Base-by-base conservation (phyloP, 2,797 vertebrate genomes). In the Sebastes steindachneri region DNA sequence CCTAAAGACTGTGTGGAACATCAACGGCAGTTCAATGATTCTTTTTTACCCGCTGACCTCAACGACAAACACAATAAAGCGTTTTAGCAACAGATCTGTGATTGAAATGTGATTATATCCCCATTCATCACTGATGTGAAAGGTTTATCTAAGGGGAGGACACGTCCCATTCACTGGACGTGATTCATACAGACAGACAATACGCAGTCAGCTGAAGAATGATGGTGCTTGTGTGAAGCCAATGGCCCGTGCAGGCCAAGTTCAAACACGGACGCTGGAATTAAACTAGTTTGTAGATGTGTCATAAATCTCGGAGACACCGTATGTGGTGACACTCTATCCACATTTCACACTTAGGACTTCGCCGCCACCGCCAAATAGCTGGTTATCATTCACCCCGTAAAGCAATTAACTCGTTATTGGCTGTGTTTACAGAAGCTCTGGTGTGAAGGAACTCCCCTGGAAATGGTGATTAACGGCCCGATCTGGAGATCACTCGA, bases 341-440 rank as follows among this genome's bases (percentile, higher is more conserved):
- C 91, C 90, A 89, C 90, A 93, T 87, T 89, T 94, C 90, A 90
- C 92, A 93, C 90, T 91, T 79, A 62, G 55, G 81, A 82, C 80
- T 86, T 84, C 82, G 78, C 80, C 68, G 79, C 74, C 21, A 37
- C 35, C 35, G 76, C 80, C 75, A 85, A 95, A 94, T 92, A 93
- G 83, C 89, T 90, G 89, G 75, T 93, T 92, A 90, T 91, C 92
- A 89, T 87, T 92, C 86, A 91, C 93, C 85, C 89, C 85, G 89
- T 48, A 77, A 73, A 82, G 92, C 90, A 93, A 94, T 95, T 95
- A 94, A 93, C 91, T 92, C 86, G 70, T 95, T 94, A 93, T 77
- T 91, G 93, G 78, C 79, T 19, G 23, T 95, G 90, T 95, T 96
- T 95, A 92, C 84, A 91, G 87, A 94, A 80, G 91, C 86, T 83